These are phyloP conservation scores for Mohoua ochrocephala DNA, from an alignment of 2,113 vertebrate species.

Conservation along the genomic window DNA sequence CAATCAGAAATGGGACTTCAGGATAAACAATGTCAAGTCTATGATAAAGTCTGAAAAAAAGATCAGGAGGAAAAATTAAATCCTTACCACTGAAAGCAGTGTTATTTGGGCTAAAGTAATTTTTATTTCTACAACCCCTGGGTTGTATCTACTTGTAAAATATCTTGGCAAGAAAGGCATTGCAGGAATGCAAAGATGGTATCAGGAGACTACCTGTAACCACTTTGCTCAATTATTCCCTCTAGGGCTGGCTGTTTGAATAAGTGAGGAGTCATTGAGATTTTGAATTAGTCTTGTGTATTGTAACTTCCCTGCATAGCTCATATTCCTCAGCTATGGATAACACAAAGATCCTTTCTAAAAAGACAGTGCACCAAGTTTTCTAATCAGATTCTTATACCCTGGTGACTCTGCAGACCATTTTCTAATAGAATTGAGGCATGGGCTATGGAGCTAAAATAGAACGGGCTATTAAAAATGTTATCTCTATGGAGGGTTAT, in stretches of 20 bases:
- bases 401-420: not conserved
- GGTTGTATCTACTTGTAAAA: not conserved
- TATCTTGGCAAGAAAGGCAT: not conserved
- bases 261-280: not conserved
- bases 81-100: not conserved
- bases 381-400: conserved; percentile 48
- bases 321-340: conserved; percentile 1
- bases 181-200: not conserved
- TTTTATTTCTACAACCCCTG: not conserved
- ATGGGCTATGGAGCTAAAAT: not conserved
- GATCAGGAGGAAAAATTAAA: not conserved
- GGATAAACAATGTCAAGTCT: not conserved
- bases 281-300: not conserved
- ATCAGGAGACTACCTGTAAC: not conserved
- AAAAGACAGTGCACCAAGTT: not conserved
- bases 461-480: conserved; percentile 16
- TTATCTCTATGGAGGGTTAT: not conserved
- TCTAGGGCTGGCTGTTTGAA: not conserved
- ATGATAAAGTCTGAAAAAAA: not conserved
- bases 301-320: not conserved
- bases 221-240: not conserved
- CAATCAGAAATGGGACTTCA: not conserved
- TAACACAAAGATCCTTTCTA: not conserved
- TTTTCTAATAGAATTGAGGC: conserved; percentile 6
- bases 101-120: not conserved